Evolutionary conservation across 2,888 invertebrate species (phyloP).

Genomic region (Eristalis pertinax): DNA sequence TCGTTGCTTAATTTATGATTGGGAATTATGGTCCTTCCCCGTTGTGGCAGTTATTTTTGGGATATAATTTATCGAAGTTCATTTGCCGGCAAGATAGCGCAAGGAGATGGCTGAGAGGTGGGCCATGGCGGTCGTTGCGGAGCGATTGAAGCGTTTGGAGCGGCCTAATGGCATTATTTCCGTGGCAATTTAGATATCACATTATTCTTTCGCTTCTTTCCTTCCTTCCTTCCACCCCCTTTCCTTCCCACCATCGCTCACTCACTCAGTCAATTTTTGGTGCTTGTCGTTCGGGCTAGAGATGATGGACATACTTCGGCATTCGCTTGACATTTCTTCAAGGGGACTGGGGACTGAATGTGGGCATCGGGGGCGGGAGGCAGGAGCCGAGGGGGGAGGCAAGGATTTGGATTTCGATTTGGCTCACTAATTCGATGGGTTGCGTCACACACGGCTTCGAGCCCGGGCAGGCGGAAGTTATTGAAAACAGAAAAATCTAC

Average conservation of each 20-base stretch:
- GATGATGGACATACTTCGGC: slow-evolving; percentile 62
- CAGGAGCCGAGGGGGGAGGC: too few relatives aligned
- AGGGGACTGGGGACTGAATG: slow-evolving; percentile 1
- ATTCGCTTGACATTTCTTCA: slow-evolving; percentile 50
- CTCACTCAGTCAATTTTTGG: neutral
- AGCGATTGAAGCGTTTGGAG: neutral
- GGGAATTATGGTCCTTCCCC: slow-evolving; percentile 57
- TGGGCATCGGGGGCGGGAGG: neutral
- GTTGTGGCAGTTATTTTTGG: slow-evolving; percentile 54
- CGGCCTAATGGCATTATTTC: slow-evolving; percentile 53
- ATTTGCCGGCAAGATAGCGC: slow-evolving; percentile 21
- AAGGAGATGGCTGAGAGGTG: neutral
- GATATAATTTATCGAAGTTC: slow-evolving; percentile 62
- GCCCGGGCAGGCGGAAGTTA: slow-evolving; percentile 46
- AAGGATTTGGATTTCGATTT: neutral
- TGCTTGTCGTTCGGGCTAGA: neutral
- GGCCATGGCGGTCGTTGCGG: neutral
- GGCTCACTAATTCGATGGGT: slow-evolving; percentile 57
- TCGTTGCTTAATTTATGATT: slow-evolving; percentile 67
- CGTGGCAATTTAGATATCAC: slow-evolving; percentile 37
- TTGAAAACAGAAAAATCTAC: too few relatives aligned
- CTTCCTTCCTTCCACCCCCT: neutral
- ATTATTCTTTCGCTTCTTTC: slow-evolving; percentile 3
- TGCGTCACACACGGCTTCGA: slow-evolving; percentile 60
- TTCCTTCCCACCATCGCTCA: neutral